phyloP scores from a whole-genome alignment of 2,888 invertebrate genomes.

The Parnassius mnemosyne region DNA sequence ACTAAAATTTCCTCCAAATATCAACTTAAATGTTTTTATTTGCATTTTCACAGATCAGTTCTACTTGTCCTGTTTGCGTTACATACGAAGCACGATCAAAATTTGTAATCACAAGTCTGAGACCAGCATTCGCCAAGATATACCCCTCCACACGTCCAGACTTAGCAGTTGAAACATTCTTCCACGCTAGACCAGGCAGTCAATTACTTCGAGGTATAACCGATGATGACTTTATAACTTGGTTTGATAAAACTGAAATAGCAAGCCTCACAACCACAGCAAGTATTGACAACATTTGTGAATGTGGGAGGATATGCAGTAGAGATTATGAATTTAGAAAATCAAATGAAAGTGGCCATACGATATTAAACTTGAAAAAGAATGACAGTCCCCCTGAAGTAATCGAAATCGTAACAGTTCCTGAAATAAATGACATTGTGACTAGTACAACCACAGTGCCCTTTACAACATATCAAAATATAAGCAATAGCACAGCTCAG shows the following conservation, averaged over 20 bases:
- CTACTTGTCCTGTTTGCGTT: constrained; percentile 82
- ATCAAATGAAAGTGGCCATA: constrained; percentile 38
- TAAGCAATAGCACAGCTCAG: constrained; percentile 23
- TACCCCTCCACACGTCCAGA: constrained; percentile 83
- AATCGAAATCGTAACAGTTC: constrained; percentile 28
- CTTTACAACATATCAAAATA: constrained; percentile 23
- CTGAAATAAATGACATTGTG: constrained; percentile 27
- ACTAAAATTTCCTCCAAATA: too few relatives aligned
- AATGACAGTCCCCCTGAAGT: constrained; percentile 28
- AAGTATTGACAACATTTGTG: constrained; percentile 76
- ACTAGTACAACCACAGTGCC: constrained; percentile 25
- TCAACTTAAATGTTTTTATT: neutral
- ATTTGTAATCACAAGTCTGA: constrained; percentile 81
- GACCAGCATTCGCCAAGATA: constrained; percentile 83
- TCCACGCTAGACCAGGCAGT: constrained; percentile 82
- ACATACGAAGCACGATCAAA: constrained; percentile 81
- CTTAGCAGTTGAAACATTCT: constrained; percentile 83
- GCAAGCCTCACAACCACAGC: constrained; percentile 67
- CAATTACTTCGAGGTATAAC: constrained; percentile 81
- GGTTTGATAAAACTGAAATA: constrained; percentile 82
- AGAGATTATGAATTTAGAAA: constrained; percentile 68
- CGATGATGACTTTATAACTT: constrained; percentile 84
- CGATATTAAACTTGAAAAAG: constrained; percentile 21
- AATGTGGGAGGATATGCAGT: constrained; percentile 76
- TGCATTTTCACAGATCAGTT: constrained; percentile 71